phyloP scores from a whole-genome alignment of 1,140 invertebrate genomes.

The Parapsyche elsis region DNA sequence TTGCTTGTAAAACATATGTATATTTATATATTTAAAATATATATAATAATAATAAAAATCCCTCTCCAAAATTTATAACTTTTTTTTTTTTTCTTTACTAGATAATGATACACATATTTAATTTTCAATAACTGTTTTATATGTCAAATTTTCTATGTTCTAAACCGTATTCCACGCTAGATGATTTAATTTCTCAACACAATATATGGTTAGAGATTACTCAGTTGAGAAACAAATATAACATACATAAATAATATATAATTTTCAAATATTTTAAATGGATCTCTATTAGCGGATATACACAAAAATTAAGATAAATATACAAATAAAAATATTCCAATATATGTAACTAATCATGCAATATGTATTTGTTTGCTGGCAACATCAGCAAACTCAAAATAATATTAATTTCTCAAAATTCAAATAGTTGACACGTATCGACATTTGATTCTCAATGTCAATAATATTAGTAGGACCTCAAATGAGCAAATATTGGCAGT shows the following conservation, averaged over 20 bases:
- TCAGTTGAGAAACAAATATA: constrained; percentile 41
- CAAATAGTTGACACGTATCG: constrained; percentile 6
- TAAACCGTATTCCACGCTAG: constrained; percentile 49
- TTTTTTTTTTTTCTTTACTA: constrained; percentile 46
- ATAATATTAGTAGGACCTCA: constrained; percentile 33
- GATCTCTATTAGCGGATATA: constrained; percentile 27
- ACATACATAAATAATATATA: constrained; percentile 33
- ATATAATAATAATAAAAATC: constrained; percentile 47
- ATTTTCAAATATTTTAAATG: constrained; percentile 15
- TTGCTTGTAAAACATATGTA: constrained; percentile 35
- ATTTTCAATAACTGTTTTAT: constrained; percentile 46
- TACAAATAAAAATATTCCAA: constrained; percentile 34
- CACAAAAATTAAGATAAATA: constrained; percentile 37
- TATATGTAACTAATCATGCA: constrained; percentile 33
- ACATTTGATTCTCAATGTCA: constrained; percentile 17
- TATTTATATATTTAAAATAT: not conserved
- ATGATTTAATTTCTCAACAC: constrained; percentile 40
- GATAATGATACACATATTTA: constrained; percentile 46
- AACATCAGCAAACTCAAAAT: constrained; percentile 26
- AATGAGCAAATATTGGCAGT: constrained; percentile 56
- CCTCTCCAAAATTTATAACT: constrained; percentile 49
- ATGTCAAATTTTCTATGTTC: constrained; percentile 52
- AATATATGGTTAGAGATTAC: constrained; percentile 31
- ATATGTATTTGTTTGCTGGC: constrained; percentile 30
- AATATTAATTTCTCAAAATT: constrained; percentile 41